Conservation (phyloP, 1,140 invertebrate species). For the Melanaphis sacchari region DNA sequence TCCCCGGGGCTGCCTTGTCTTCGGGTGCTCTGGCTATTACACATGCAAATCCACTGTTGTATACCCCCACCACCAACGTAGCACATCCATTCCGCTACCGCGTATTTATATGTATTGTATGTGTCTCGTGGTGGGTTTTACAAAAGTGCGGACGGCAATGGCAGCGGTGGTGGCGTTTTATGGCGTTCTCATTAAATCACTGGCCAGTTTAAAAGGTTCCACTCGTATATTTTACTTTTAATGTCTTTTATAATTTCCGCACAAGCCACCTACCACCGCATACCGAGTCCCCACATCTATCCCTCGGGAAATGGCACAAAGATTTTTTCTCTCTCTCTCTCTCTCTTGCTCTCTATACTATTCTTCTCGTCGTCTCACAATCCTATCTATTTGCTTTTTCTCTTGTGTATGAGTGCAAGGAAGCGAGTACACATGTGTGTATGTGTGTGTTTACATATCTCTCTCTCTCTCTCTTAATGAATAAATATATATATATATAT, state of each 20-base stretch:
- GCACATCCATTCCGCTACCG: not conserved
- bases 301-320: not conserved
- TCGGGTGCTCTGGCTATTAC: constrained; percentile 46
- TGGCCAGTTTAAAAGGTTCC: constrained; percentile 56
- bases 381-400: not conserved
- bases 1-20: constrained; percentile 51
- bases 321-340: not conserved
- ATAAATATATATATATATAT: not conserved
- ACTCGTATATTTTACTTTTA: constrained; percentile 48
- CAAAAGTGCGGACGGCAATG: constrained; percentile 52
- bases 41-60: constrained; percentile 53
- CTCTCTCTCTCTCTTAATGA: not conserved
- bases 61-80: not conserved
- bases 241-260: constrained; percentile 56
- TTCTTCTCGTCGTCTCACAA: not conserved
- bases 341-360: not conserved
- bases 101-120: constrained; percentile 39
- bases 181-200: constrained; percentile 52
- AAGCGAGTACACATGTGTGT: too few relatives aligned
- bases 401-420: not conserved
- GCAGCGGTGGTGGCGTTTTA: constrained; percentile 15
- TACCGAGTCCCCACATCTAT: not conserved
- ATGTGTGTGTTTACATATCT: not conserved
- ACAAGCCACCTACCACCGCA: not conserved
- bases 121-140: constrained; percentile 53